Percentiles rank a stretch among this genome's conserved stretches.
These are phyloP conservation scores for Proisotoma minuta DNA, from an alignment of 2,888 invertebrate species.

Conservation along the genomic window DNA sequence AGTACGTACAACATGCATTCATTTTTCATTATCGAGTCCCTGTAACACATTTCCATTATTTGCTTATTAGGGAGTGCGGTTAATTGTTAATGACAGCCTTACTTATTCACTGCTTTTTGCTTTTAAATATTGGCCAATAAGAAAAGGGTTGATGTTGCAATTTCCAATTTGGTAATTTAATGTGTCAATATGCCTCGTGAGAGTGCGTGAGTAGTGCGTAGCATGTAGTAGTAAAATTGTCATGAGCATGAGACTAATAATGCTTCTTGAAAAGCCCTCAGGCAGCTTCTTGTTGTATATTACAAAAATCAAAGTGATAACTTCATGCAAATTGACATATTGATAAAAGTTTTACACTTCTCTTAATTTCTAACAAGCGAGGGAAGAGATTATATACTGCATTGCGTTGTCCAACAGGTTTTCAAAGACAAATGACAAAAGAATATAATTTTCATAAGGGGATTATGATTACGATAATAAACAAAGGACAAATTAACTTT, in stretches of 20 bases:
- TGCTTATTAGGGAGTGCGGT: neutral
- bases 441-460: neutral
- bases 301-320: neutral
- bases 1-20: neutral
- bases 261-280: too few species aligned
- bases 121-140: neutral
- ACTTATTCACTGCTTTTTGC: neutral
- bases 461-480: neutral
- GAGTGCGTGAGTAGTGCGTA: neutral
- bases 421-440: neutral
- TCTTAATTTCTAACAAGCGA: neutral
- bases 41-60: neutral
- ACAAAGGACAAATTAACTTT: neutral
- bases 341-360: neutral
- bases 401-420: neutral
- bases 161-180: neutral
- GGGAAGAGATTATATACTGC: neutral
- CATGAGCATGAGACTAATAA: too few species aligned
- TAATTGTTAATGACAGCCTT: neutral
- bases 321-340: neutral
- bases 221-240: too few species aligned
- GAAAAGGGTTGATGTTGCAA: neutral
- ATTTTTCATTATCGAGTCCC: neutral
- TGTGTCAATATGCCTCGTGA: neutral
- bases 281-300: neutral